Evolutionary conservation across 2,888 invertebrate genomes (phyloP), one percentile per base, ranked within the genome.

Genomic region (Amphimallon solstitiale): DNA sequence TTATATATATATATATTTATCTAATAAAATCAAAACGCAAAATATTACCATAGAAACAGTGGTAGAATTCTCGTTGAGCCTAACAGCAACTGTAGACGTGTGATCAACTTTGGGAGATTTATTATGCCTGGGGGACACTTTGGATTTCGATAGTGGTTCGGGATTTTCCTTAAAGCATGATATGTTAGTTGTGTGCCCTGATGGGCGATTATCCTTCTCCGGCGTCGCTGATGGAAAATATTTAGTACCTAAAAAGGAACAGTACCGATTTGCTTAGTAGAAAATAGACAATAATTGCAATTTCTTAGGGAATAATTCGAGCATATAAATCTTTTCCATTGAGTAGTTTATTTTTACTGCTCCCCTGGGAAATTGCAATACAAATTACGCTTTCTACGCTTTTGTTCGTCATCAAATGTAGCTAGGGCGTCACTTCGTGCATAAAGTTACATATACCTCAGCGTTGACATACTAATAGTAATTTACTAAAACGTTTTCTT

Each of bases 151-250:
- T 54, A 40, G 23, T 6, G 23, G 12, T 10, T 54, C 54, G 10
- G 62, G 37, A 49, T 65, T 59, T 61, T 64, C 46, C 19, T 61
- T 66, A 51, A 63, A 64, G 45, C 54, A 49, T 48, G 66, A 51
- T 68, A 68, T 64, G 68, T 71, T 63, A 67, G 66, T 68, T 40
- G 40, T 70, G 63, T 64, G 68, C 52, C 70, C 61, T 59, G 70
- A 62, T 62, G 66, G 61, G 48, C 67, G 68, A 52, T 70, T 23
- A 51, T 60, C 69, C 43, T 60, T 65, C 54, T 71, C 71, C 35
- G 59, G 35, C 51, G 72, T 61, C 61, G 68, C 68, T 15, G 74
- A 70, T 49, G 74, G 70, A 66, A 72, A 73, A 64, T 74, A 72
- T 60, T 73, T 68, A 40, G 72, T 72, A 35, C 74, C 74, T 74